Evolutionary conservation across 2,797 vertebrate genomes (phyloP).

Genomic region (Falco concolor): DNA sequence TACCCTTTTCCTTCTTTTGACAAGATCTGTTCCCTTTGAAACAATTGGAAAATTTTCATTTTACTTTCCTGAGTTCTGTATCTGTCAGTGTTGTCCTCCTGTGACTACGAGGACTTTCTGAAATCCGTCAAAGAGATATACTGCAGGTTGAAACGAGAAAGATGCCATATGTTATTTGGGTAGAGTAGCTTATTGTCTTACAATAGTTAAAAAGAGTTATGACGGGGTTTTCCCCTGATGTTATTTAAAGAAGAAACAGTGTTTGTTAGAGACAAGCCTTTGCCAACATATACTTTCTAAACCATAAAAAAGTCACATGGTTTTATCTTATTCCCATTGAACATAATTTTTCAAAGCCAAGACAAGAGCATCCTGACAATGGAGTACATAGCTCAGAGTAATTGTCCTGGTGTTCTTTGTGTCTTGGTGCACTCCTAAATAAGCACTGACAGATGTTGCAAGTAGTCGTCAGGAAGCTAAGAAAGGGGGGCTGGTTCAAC

Average conservation of each 20-base stretch:
- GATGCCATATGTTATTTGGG: neutral
- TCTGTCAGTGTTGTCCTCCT: neutral
- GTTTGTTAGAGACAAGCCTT: slow-evolving; percentile 2
- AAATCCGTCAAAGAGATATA: neutral
- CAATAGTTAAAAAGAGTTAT: slow-evolving; percentile 1
- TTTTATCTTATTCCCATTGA: slow-evolving; percentile 28
- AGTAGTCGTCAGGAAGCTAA: slow-evolving; percentile 24
- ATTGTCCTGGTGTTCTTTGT: neutral
- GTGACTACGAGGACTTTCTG: neutral
- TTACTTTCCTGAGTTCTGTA: neutral
- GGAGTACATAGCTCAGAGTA: neutral
- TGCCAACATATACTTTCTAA: slow-evolving; percentile 30
- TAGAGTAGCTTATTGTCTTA: slow-evolving; percentile 10
- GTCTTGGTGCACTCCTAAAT: neutral
- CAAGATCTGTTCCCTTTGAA: neutral
- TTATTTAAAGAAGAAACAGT: slow-evolving; percentile 14
- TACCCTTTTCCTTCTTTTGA: neutral
- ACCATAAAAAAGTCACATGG: neutral
- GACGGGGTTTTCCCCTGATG: neutral
- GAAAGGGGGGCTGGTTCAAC: neutral
- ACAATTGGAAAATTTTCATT: neutral
- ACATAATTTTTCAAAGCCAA: slow-evolving; percentile 19
- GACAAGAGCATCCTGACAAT: neutral
- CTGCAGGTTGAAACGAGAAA: slow-evolving; percentile 1
- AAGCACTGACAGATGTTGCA: slow-evolving; percentile 31